phyloP scores from a whole-genome alignment of 2,888 invertebrate genomes.

The Hypomecis atomaria region DNA sequence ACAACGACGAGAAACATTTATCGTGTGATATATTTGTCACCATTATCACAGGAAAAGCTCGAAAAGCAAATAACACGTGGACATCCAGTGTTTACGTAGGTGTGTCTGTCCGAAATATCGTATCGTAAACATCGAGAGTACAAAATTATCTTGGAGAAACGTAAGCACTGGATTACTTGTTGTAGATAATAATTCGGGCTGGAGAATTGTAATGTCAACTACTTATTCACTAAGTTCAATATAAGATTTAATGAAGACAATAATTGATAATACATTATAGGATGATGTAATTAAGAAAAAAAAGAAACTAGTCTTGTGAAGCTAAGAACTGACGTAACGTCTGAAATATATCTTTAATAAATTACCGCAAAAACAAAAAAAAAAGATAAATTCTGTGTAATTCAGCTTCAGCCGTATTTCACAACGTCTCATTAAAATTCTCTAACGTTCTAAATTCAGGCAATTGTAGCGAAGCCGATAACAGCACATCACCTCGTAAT shows the following conservation, averaged over 20 bases:
- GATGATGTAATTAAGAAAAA: too few relatives aligned
- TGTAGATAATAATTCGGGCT: conserved; percentile 4
- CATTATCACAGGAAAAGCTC: conserved; percentile 36
- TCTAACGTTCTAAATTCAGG: conserved; percentile 25
- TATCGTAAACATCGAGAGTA: conserved; percentile 22
- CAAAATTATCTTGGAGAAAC: conserved; percentile 17
- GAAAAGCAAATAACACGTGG: conserved; percentile 45
- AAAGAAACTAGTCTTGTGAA: background rate
- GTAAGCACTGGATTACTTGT: conserved; percentile 11
- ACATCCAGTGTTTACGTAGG: conserved; percentile 50
- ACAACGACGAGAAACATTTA: conserved; percentile 5
- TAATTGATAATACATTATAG: too few relatives aligned
- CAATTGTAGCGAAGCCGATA: conserved; percentile 24
- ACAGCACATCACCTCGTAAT: conserved; percentile 26
- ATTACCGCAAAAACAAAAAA: background rate
- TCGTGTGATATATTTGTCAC: conserved; percentile 16
- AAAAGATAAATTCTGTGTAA: conserved; percentile 2
- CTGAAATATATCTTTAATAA: background rate
- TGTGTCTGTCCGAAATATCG: conserved; percentile 43
- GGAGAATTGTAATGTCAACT: background rate
- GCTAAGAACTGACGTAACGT: background rate
- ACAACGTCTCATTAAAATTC: conserved; percentile 30
- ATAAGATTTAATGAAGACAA: too few relatives aligned
- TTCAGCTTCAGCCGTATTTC: conserved; percentile 21
- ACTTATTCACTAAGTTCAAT: too few relatives aligned